Evolutionary conservation across 2,888 invertebrate genomes (phyloP).

Genomic region (Pterostichus niger): DNA sequence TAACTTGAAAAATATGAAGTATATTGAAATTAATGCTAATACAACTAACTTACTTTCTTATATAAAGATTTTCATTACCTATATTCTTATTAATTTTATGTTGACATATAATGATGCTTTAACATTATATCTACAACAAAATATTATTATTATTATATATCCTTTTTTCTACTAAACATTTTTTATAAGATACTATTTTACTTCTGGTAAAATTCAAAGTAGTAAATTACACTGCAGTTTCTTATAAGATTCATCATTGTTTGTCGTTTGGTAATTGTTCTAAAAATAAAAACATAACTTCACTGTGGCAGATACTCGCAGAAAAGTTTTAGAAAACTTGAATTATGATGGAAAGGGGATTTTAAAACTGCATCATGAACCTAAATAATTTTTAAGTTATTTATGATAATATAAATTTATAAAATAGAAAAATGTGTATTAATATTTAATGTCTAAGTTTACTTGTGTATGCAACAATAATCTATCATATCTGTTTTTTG

Average conservation of each 20-base stretch:
- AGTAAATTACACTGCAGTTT: conserved; percentile 5
- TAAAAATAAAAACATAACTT: conserved; percentile 61
- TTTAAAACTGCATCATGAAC: conserved; percentile 62
- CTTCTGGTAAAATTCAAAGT: not conserved
- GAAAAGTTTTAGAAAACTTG: conserved; percentile 39
- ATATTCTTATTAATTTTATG: not conserved
- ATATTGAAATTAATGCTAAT: conserved; percentile 15
- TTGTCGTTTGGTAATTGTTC: conserved; percentile 49
- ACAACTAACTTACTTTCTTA: not conserved
- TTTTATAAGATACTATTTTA: no score
- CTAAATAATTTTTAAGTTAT: conserved; percentile 59
- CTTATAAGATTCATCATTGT: conserved; percentile 27
- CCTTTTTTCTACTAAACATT: no score
- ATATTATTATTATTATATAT: no score
- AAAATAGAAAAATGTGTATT: conserved; percentile 63
- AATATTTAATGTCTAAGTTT: conserved; percentile 59
- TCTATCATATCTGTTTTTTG: not conserved
- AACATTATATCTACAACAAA: no score
- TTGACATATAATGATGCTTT: no score
- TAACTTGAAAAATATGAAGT: conserved; percentile 19
- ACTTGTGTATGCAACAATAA: not conserved
- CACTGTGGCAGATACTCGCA: conserved; percentile 26
- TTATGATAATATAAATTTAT: conserved; percentile 61
- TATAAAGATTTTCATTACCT: not conserved
- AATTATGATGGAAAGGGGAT: conserved; percentile 59